Evolutionary conservation across 2,888 invertebrate species (phyloP).

Genomic region (Tubulanus polymorphus): DNA sequence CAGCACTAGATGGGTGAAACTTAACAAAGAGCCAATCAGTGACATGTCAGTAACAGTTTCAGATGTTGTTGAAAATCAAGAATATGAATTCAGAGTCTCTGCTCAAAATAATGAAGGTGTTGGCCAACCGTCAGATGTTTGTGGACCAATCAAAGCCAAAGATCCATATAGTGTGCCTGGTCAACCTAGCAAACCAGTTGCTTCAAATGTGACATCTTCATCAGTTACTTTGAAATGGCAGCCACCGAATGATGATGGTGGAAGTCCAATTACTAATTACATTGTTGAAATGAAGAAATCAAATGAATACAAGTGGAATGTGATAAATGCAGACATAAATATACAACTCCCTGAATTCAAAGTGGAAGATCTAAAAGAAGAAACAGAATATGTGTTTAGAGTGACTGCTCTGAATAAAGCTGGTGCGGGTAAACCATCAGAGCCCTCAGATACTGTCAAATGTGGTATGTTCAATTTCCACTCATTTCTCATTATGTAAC

Average conservation of each 20-base stretch:
- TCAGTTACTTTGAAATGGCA: conserved; percentile 31
- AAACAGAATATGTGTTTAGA: conserved; percentile 42
- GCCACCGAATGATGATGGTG: conserved; percentile 41
- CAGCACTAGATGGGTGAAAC: conserved; percentile 89
- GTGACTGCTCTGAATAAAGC: conserved; percentile 63
- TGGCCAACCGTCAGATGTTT: conserved; percentile 25
- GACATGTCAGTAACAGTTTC: conserved; percentile 4
- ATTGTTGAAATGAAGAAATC: conserved; percentile 31
- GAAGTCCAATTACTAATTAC: conserved; percentile 37
- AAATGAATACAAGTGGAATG: conserved; percentile 15
- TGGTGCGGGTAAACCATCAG: conserved; percentile 77
- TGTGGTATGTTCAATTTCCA: neutral
- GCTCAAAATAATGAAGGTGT: conserved; percentile 31
- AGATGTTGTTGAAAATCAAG: conserved; percentile 27
- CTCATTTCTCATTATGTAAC: no score
- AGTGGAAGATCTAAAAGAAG: conserved; percentile 45
- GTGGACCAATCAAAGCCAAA: conserved; percentile 18
- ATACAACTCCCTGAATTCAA: conserved; percentile 19
- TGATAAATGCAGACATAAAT: conserved; percentile 11
- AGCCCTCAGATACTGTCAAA: conserved; percentile 7
- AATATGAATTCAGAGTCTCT: conserved; percentile 31
- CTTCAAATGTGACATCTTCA: conserved; percentile 27
- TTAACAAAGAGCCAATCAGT: conserved; percentile 61
- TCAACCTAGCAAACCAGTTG: conserved; percentile 26
- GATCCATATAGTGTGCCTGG: conserved; percentile 35